Percentiles rank a stretch among this genome's conserved stretches.
These are phyloP conservation scores for Eristalis intricaria DNA, from an alignment of 2,888 invertebrate genomes.

Conservation along the genomic window DNA sequence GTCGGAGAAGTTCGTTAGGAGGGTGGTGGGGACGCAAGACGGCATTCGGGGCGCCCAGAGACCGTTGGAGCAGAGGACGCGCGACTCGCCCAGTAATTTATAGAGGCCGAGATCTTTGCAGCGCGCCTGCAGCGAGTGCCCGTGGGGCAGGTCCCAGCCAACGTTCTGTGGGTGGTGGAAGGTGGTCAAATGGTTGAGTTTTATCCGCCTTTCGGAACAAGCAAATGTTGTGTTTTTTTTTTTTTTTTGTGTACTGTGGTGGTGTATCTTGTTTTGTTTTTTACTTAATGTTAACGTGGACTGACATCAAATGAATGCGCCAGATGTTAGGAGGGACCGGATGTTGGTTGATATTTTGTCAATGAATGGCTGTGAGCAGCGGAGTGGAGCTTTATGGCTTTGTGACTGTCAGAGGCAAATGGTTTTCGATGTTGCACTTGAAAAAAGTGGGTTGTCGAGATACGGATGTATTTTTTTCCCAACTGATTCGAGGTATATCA, in stretches of 20 bases:
- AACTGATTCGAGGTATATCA: too few species aligned
- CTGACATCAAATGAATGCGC: conserved; percentile 5
- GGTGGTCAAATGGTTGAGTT: conserved; percentile 34
- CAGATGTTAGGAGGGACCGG: conserved; percentile 11
- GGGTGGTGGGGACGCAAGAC: conserved; percentile 92
- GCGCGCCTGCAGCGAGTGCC: conserved; percentile 88
- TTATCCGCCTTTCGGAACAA: conserved; percentile 24
- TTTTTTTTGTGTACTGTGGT: background rate
- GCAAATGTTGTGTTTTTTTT: background rate
- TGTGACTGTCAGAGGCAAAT: conserved; percentile 21
- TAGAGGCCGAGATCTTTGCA: conserved; percentile 92
- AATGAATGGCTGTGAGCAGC: background rate
- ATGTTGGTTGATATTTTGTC: conserved; percentile 10
- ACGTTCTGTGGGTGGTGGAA: conserved; percentile 81
- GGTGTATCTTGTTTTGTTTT: background rate
- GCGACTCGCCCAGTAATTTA: conserved; percentile 90
- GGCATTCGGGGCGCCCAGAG: conserved; percentile 90
- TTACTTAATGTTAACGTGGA: background rate
- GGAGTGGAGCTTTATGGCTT: conserved; percentile 24
- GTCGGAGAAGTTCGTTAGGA: conserved; percentile 93
- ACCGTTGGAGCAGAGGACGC: conserved; percentile 90
- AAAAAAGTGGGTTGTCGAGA: too few species aligned
- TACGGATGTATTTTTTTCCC: too few species aligned
- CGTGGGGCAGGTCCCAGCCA: conserved; percentile 89
- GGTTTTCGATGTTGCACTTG: too few species aligned